These are phyloP conservation scores for Artibeus lituratus DNA, from an alignment of 2,797 vertebrate genomes.

Conservation along the genomic window DNA sequence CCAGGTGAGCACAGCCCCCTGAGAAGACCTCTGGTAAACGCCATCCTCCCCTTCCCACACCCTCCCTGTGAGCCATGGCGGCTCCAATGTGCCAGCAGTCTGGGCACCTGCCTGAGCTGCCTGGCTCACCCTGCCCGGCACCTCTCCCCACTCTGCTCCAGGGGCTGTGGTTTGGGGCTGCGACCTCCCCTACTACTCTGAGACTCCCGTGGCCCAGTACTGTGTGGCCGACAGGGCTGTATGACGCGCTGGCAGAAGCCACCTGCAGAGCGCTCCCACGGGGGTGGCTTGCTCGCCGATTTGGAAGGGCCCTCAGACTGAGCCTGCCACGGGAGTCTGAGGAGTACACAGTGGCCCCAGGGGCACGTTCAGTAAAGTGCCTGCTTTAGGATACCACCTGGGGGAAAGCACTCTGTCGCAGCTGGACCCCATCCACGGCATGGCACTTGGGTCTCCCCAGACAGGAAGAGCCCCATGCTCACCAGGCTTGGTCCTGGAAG, in stretches of 20 bases:
- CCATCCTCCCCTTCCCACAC: background rate
- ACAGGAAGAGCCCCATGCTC: background rate
- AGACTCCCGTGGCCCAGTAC: background rate
- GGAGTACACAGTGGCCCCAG: background rate
- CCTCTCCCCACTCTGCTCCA: fast-evolving
- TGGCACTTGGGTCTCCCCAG: no score
- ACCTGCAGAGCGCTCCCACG: background rate
- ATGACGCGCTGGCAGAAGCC: background rate
- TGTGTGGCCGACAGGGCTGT: background rate
- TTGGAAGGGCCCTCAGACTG: background rate
- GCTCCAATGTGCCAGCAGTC: background rate
- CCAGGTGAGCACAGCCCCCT: background rate
- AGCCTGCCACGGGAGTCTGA: fast-evolving
- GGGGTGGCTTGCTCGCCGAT: fast-evolving
- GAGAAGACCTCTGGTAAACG: background rate
- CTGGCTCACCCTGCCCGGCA: background rate
- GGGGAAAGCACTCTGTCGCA: background rate
- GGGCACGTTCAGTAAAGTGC: background rate
- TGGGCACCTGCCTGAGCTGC: background rate
- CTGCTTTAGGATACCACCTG: background rate
- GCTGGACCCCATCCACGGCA: no score
- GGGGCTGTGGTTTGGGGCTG: background rate
- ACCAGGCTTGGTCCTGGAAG: background rate
- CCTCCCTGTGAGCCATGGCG: background rate
- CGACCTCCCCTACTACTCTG: background rate